A percentile compares a stretch with the other conserved stretches of the same genome.
Evolutionary conservation across 1,140 invertebrate species (phyloP).

Genomic region (Philopotamus ludificatus): DNA sequence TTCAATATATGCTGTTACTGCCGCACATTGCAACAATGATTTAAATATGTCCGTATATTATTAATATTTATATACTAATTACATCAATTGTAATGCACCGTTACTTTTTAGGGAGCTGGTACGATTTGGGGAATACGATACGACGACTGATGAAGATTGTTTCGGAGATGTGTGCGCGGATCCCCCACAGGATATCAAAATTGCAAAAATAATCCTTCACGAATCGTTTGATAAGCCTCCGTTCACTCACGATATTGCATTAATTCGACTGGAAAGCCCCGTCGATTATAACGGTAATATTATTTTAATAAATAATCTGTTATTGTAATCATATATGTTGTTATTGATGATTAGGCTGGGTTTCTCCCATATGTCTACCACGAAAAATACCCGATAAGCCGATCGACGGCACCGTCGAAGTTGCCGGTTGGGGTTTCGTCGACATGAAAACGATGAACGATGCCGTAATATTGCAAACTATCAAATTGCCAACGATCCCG

Average conservation of each 20-base stretch:
- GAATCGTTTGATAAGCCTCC: conserved; percentile 58
- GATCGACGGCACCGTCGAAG: conserved; percentile 48
- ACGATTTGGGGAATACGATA: conserved; percentile 62
- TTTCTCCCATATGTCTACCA: conserved; percentile 52
- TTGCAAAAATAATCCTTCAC: conserved; percentile 55
- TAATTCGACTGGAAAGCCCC: conserved; percentile 58
- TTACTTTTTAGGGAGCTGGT: conserved; percentile 52
- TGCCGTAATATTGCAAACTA: conserved; percentile 51
- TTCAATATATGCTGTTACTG: conserved; percentile 62
- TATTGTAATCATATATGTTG: conserved; percentile 7
- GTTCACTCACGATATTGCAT: conserved; percentile 67
- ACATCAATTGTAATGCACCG: conserved; percentile 4
- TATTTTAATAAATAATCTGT: not conserved
- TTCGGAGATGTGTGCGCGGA: conserved; percentile 57
- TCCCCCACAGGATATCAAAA: conserved; percentile 56
- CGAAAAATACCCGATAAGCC: conserved; percentile 41
- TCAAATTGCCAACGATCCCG: conserved; percentile 51
- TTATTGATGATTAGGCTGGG: conserved; percentile 49
- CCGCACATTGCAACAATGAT: conserved; percentile 68
- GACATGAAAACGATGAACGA: conserved; percentile 50
- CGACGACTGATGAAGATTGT: conserved; percentile 58
- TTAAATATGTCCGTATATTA: too few species aligned
- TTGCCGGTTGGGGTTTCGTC: conserved; percentile 58
- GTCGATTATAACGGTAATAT: conserved; percentile 54
- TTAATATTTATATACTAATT: too few species aligned